Base-by-base conservation (phyloP, 2,888 invertebrate genomes). In the Troides oblongomaculatus region DNA sequence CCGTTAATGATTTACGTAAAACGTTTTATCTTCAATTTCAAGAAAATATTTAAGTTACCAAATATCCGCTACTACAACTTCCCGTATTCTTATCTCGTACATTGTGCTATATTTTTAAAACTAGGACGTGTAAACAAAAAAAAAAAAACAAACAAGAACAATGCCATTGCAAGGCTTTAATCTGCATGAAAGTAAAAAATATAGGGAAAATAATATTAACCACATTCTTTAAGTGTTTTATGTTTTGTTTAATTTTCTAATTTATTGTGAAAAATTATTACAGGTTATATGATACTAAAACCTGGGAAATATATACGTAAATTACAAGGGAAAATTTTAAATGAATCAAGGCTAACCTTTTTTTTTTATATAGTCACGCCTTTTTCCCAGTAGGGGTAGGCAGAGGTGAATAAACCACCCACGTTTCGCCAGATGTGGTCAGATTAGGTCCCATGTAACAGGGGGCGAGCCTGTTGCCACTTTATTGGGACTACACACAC, bases 41-140 rank as follows among this genome's bases (percentile, higher is more conserved):
- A 58, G 23, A 61, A 25, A 46, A 53, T 30, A 39, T 58, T 59
- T 57, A 30, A 30, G 21, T 46, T 43, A 71, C 63, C 72, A 71
- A 73, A 72, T 76, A 75, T 76, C 71, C 21, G 62, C 60, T 43
- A 18, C 39, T 56, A n/a, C 62, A 56, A 66, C 56, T 56, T 70
- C 18, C 23, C 43, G 39, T 63, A 53, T 66, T 66, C 66, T 70
- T 69, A 58, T 36, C 23, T 18, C 58, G 57, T 43, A 61, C 21
- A 61, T 64, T 69, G 58, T 50, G n/a, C 14, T 23, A 58, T 7
- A 69, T 66, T 66, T 70, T 70, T 63, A 43, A 66, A 70, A 70
- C 63, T 66, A 60, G 70, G 46, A 70, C 70, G 64, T 67, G 70
- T 64, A 61, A 60, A 53, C 60, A 43, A 58, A 70, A 59, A 66